Percentiles rank a stretch among this genome's conserved stretches.
phyloP scores from a whole-genome alignment of 2,888 invertebrate genomes.

The Andricus curvator region DNA sequence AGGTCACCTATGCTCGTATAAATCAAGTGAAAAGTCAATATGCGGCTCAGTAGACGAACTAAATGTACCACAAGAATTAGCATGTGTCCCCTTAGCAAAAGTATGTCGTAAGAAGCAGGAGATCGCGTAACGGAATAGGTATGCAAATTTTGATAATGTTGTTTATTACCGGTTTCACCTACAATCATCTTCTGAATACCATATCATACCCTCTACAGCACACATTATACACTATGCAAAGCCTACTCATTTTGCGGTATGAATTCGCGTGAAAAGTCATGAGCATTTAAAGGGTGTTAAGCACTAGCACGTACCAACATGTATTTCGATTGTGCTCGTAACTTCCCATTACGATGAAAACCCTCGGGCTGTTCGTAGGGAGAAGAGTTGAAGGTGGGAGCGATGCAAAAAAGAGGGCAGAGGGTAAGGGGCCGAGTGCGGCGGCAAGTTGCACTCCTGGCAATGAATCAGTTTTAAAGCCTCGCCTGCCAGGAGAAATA shows the following conservation, averaged over 20 bases:
- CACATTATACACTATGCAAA: not conserved
- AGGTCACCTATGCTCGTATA: not conserved
- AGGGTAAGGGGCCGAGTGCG: conserved; percentile 51
- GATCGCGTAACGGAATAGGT: not conserved
- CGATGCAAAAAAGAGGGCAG: conserved; percentile 35
- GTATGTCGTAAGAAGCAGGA: not conserved
- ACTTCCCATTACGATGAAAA: conserved; percentile 68
- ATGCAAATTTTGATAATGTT: not conserved
- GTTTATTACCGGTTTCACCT: not conserved
- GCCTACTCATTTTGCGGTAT: conserved; percentile 4
- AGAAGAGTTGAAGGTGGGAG: conserved; percentile 42
- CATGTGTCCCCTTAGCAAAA: too few relatives aligned
- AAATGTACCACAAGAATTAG: not conserved
- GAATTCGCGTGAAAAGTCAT: conserved; percentile 29
- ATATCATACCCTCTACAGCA: not conserved
- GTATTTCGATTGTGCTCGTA: conserved; percentile 64
- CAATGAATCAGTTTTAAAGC: conserved; percentile 76
- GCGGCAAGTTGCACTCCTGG: conserved; percentile 60
- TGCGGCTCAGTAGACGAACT: not conserved
- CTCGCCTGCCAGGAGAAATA: conserved; percentile 66
- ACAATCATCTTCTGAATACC: conserved; percentile 6
- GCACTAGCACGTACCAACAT: conserved; percentile 43
- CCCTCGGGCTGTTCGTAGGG: conserved; percentile 49
- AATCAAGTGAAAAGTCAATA: not conserved
- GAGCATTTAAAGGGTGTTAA: conserved; percentile 37